phyloP scores from a whole-genome alignment of 2,888 invertebrate species.

The Lasioglossum marginatum region DNA sequence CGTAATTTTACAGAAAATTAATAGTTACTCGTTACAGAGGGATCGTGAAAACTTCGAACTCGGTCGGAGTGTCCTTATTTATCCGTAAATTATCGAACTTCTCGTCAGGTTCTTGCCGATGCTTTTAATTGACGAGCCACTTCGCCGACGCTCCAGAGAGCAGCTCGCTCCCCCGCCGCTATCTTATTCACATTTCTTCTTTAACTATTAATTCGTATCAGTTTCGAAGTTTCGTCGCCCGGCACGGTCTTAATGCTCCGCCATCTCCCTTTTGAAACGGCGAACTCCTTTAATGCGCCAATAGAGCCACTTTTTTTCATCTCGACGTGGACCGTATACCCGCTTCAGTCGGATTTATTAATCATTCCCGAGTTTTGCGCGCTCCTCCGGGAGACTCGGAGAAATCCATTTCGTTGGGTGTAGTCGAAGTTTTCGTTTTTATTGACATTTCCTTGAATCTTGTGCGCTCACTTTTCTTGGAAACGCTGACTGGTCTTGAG shows the following conservation, averaged over 20 bases:
- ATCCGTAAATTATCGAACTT: slow-evolving; percentile 42
- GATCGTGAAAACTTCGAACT: slow-evolving; percentile 55
- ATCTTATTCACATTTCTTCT: slow-evolving; percentile 16
- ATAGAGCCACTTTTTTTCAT: neutral
- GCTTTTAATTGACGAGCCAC: slow-evolving; percentile 42
- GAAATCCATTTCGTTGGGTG: neutral
- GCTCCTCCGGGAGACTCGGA: neutral
- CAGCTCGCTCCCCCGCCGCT: neutral
- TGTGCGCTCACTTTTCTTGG: neutral
- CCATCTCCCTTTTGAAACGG: neutral
- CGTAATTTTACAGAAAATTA: slow-evolving; percentile 68
- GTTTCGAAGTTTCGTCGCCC: neutral
- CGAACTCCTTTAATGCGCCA: neutral
- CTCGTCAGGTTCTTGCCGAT: slow-evolving; percentile 21
- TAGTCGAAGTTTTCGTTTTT: neutral
- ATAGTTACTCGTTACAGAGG: slow-evolving; percentile 62
- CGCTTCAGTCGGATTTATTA: neutral
- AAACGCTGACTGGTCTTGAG: no score
- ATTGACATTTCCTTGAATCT: neutral
- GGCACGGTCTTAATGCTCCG: neutral
- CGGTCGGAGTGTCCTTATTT: slow-evolving; percentile 27
- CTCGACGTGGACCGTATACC: neutral
- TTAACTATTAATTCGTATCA: slow-evolving; percentile 10
- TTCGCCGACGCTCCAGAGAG: neutral
- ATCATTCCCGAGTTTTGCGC: neutral